Conservation (phyloP, 2,797 vertebrate species). For the Pseudomugil gertrudae region DNA sequence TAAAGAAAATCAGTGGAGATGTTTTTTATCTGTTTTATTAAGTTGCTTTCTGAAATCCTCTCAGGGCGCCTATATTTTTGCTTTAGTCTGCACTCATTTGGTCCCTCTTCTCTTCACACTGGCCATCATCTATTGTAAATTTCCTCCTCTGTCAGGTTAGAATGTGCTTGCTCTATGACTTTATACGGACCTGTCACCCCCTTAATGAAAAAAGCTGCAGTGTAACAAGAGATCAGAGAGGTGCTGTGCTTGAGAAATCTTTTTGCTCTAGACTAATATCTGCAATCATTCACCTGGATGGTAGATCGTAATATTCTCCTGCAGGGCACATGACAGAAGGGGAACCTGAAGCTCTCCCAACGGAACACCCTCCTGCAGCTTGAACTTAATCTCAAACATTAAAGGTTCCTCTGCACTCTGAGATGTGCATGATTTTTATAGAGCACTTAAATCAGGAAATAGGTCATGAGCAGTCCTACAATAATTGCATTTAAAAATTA, state of each 20-base stretch:
- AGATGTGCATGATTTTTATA: conserved; percentile 63
- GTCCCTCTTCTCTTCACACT: background rate
- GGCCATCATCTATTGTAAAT: conserved; percentile 30
- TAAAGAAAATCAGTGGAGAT: background rate
- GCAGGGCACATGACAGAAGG: conserved; percentile 34
- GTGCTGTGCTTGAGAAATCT: conserved; percentile 83
- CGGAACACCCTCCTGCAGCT: conserved; percentile 29
- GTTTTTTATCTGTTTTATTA: background rate
- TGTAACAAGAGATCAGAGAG: conserved; percentile 83
- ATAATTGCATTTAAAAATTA: conserved; percentile 86
- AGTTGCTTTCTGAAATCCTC: background rate
- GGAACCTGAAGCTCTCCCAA: conserved; percentile 36
- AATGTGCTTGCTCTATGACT: conserved; percentile 53
- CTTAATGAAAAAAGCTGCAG: conserved; percentile 83
- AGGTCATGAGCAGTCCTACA: conserved; percentile 76
- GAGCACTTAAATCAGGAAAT: conserved; percentile 76
- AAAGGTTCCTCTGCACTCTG: conserved; percentile 37
- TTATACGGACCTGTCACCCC: conserved; percentile 47
- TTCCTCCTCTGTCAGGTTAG: conserved; percentile 20
- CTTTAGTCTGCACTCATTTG: conserved; percentile 28
- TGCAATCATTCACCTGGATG: conserved; percentile 77
- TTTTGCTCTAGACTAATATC: conserved; percentile 81
- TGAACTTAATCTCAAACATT: conserved; percentile 29
- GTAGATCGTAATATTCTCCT: conserved; percentile 47
- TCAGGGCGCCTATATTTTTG: background rate